phyloP scores from a whole-genome alignment of 2,113 vertebrate species.

The Piliocolobus tephrosceles region DNA sequence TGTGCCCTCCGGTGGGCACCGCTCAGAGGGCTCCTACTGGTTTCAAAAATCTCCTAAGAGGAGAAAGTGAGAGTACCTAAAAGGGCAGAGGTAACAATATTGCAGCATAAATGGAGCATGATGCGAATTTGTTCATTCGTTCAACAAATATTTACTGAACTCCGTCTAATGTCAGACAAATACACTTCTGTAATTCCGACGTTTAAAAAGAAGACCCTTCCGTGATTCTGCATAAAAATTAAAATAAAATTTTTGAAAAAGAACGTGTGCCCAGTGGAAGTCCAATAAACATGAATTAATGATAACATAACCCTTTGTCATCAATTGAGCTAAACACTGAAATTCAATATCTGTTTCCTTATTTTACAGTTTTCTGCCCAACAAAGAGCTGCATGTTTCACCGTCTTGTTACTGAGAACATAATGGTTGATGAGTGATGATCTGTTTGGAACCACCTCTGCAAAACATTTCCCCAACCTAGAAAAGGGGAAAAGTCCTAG shows the following conservation, averaged over 20 bases:
- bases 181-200: not conserved
- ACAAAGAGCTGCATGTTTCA: not conserved
- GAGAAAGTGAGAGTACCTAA: not conserved
- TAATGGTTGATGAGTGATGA: not conserved
- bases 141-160: not conserved
- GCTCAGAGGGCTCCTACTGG: not conserved
- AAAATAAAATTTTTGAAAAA: not conserved
- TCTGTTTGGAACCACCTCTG: not conserved
- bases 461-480: accelerated
- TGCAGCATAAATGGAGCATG: accelerated
- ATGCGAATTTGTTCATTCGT: too few relatives aligned
- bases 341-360: not conserved
- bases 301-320: not conserved
- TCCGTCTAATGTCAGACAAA: not conserved
- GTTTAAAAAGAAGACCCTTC: not conserved
- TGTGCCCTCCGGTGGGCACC: not conserved
- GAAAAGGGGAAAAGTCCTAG: not conserved
- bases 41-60: not conserved
- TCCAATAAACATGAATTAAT: accelerated
- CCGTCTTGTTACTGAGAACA: not conserved
- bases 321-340: not conserved
- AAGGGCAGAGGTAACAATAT: accelerated
- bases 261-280: not conserved
- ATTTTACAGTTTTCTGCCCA: not conserved
- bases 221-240: not conserved